Evolutionary conservation across 2,113 vertebrate species (phyloP).

Genomic region (Herpetotheres cachinnans): DNA sequence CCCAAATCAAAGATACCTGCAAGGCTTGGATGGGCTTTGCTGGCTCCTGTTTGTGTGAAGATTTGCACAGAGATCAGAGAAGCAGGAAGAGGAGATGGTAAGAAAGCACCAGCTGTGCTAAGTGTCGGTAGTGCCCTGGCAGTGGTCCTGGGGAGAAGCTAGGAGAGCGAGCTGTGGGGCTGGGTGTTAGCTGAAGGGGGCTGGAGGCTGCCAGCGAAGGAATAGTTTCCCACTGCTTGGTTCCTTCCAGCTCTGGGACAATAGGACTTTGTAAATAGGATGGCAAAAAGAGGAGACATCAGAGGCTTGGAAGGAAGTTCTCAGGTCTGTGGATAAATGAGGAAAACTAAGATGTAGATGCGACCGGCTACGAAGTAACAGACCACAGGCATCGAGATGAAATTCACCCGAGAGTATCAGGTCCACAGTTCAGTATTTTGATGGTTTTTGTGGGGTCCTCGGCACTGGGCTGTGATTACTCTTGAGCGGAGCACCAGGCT

Average conservation of each 20-base stretch:
- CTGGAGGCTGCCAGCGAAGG: not conserved
- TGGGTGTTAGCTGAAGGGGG: not conserved
- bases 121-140: not conserved
- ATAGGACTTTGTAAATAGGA: not conserved
- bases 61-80: constrained; percentile 8
- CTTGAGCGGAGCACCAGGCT: not conserved
- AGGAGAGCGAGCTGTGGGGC: not conserved
- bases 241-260: not conserved
- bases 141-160: not conserved
- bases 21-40: not conserved
- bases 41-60: not conserved
- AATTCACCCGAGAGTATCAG: not conserved
- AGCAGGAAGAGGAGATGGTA: not conserved
- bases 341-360: not conserved
- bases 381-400: not conserved
- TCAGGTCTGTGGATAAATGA: not conserved
- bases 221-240: not conserved
- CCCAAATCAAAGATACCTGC: not conserved
- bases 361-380: not conserved
- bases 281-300: not conserved
- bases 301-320: not conserved
- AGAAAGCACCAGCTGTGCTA: not conserved
- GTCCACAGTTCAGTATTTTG: not conserved
- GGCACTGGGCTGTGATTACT: not conserved
- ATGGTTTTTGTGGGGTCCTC: not conserved